Base-by-base conservation (phyloP, 1,140 invertebrate genomes). In the Saccostrea echinata region DNA sequence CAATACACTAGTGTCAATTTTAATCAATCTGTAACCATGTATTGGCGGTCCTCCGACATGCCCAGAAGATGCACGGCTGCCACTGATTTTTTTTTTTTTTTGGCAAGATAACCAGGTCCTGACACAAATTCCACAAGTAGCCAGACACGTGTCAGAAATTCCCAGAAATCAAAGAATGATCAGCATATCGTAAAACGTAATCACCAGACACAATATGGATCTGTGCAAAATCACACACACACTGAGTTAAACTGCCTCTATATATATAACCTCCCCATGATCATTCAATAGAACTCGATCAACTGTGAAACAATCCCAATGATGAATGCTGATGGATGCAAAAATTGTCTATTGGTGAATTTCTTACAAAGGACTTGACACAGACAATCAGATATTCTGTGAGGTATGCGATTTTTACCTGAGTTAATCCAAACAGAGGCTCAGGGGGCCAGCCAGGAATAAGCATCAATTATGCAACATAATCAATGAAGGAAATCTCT, bases 1-100 rank as follows among this genome's bases (percentile, higher is more conserved):
- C 68, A 76, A 76, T 76, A 76, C 30, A 76, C 24, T 76, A 76
- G 27, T 76, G 68, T 76, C 68, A 76, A 76, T 76, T 76, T 76
- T 76, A 76, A 76, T 76, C 68, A 76, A 33, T 76, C 68, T 33
- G 27, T 76, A 76, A 76, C 68, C 11, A 27, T 61, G 55, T 13
- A 76, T 76, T 33, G 68, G 68, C 68, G 13, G 68, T 76, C 24
- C 12, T 33, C 11, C 4, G 1, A 76, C 68, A 30, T 21, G 12
- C 64, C 64, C 24, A 30, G 13, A 8, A 57, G 55, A 71, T 24
- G 24, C 12, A 30, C 27, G 27, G 27, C 68, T 76, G 68, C 68
- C 68, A 76, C 68, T 30, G 27, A 76, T 76, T 33, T 64, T 64
- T 43, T 43, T 43, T 43, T 43, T 1, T 1, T 64, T 64, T 76